Evolutionary conservation across 2,113 vertebrate species (phyloP).

Genomic region (Upupa epops): DNA sequence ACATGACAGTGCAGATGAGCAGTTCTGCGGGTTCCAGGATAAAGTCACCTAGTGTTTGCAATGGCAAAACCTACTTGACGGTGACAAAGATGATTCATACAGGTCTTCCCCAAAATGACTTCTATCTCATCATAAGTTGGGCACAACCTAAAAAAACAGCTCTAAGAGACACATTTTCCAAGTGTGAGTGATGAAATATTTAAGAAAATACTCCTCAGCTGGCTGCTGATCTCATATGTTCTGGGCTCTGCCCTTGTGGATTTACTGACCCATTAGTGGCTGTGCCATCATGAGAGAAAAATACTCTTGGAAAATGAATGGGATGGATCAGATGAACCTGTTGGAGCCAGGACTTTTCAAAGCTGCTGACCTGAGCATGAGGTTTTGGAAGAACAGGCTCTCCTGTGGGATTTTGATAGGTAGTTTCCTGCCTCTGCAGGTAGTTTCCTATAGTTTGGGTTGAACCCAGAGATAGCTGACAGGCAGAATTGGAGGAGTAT

Average conservation of each 20-base stretch:
- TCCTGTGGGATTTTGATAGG: not conserved
- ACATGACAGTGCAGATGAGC: not conserved
- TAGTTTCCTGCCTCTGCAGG: not conserved
- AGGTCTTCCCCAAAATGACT: not conserved
- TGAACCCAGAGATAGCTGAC: not conserved
- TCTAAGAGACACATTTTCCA: not conserved
- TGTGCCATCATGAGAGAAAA: conserved; percentile 28
- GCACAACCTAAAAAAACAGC: not conserved
- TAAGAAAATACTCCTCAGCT: not conserved
- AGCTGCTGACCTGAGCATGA: not conserved
- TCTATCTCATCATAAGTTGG: not conserved
- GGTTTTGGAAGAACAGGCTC: not conserved
- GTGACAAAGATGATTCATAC: not conserved
- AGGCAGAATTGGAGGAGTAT: not conserved
- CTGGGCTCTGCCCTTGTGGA: not conserved
- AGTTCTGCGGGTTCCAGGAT: not conserved
- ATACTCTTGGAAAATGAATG: conserved; percentile 15
- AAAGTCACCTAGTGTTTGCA: not conserved
- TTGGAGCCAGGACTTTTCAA: not conserved
- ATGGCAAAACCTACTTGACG: not conserved
- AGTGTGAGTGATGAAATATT: not conserved
- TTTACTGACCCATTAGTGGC: conserved; percentile 44
- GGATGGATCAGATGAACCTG: conserved; percentile 3
- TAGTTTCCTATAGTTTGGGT: not conserved
- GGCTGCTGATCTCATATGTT: not conserved